Percentiles rank a stretch among this genome's conserved stretches.
These are phyloP conservation scores for Conus canariensis DNA, from an alignment of 2,888 invertebrate species.

Conservation along the genomic window DNA sequence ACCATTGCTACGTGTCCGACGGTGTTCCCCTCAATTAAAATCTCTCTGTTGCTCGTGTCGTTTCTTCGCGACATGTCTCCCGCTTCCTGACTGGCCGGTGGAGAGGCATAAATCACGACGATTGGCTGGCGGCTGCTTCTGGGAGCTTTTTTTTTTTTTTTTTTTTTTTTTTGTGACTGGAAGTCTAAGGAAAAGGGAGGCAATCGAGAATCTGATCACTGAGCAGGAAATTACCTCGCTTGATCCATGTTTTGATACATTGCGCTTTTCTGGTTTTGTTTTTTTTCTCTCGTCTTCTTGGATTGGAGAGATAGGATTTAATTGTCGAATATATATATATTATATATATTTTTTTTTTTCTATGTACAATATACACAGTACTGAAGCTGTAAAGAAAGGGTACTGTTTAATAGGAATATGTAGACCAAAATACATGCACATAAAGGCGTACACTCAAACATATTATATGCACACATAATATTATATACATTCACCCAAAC, in stretches of 20 bases:
- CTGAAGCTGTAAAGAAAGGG: too few relatives aligned
- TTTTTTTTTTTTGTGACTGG: too few relatives aligned
- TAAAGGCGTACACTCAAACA: too few relatives aligned
- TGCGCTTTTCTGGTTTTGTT: not conserved
- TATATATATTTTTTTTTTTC: too few relatives aligned
- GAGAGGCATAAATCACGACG: conserved; percentile 23
- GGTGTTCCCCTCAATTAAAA: not conserved
- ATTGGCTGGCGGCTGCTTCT: not conserved
- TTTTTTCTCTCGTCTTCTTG: not conserved
- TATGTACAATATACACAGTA: too few relatives aligned
- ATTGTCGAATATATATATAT: too few relatives aligned
- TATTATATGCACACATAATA: too few relatives aligned
- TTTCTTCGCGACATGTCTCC: not conserved
- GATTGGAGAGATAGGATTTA: too few relatives aligned
- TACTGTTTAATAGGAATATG: too few relatives aligned
- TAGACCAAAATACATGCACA: too few relatives aligned
- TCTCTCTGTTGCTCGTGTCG: not conserved
- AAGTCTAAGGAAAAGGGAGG: not conserved
- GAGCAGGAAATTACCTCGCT: conserved; percentile 11
- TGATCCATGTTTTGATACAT: not conserved
- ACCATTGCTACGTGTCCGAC: too few relatives aligned
- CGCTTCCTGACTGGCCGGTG: conserved; percentile 9
- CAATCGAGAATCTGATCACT: not conserved
- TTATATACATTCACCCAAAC: too few relatives aligned
- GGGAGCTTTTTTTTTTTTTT: not conserved